These are phyloP conservation scores for Oreonectes daqikongensis DNA, from an alignment of 2,797 vertebrate genomes.

Conservation along the genomic window DNA sequence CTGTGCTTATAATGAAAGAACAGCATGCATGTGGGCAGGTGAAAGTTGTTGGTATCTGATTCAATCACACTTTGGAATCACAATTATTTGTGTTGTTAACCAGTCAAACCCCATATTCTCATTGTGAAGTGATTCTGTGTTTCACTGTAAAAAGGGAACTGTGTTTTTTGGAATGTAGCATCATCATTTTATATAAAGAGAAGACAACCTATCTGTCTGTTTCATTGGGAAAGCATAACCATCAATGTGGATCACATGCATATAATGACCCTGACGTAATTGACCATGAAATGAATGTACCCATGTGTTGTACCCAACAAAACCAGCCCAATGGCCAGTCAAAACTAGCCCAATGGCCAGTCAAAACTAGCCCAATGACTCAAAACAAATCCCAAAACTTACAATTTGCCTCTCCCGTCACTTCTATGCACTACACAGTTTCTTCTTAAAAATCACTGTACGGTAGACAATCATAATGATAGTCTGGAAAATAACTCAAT, in stretches of 20 bases:
- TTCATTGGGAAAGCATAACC: neutral
- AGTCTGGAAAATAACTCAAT: no score
- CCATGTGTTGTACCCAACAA: neutral
- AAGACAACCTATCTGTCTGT: neutral
- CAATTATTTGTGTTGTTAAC: constrained; percentile 2
- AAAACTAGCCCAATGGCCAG: no score
- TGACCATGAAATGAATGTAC: neutral
- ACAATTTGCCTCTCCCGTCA: no score
- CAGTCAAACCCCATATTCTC: neutral
- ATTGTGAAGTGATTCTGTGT: neutral
- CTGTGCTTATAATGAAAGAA: constrained; percentile 55
- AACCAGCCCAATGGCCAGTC: no score
- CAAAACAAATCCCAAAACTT: no score
- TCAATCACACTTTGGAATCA: constrained; percentile 35
- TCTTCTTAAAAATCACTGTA: no score
- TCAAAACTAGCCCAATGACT: no score
- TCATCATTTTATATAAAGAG: neutral
- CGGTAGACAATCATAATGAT: no score
- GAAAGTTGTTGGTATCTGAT: constrained; percentile 49
- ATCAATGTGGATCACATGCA: neutral
- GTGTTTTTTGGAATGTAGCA: neutral
- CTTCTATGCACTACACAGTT: no score
- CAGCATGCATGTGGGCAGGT: constrained; percentile 40
- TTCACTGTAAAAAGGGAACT: neutral
- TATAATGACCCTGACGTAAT: neutral